Percentiles rank a stretch among this genome's conserved stretches.
phyloP scores from a whole-genome alignment of 2,797 vertebrate species.

The Ciconia nigra region DNA sequence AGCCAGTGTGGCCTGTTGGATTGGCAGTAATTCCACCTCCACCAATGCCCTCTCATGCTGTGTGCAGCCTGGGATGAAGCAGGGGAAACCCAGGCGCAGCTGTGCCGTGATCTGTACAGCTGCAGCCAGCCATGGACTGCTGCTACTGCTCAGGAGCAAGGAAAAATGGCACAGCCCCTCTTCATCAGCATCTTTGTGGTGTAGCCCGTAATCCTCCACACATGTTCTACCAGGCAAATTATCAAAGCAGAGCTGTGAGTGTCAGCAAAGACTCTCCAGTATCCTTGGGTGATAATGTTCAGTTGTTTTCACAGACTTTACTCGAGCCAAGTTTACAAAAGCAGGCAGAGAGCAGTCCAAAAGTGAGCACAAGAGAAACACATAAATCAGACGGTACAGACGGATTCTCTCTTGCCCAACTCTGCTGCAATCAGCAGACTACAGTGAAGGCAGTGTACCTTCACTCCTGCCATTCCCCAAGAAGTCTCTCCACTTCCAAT shows the following conservation, averaged over 20 bases:
- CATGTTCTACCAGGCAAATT: neutral
- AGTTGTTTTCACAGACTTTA: neutral
- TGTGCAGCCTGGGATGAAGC: neutral
- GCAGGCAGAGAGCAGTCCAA: neutral
- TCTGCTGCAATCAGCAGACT: neutral
- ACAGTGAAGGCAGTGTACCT: neutral
- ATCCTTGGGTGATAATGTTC: neutral
- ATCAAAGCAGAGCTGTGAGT: neutral
- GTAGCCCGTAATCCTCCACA: neutral
- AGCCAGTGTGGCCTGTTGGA: neutral
- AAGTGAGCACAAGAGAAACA: neutral
- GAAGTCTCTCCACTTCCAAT: neutral
- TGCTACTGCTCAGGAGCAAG: neutral
- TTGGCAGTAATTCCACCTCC: neutral
- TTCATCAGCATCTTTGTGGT: neutral
- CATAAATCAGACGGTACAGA: neutral
- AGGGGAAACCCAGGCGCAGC: neutral
- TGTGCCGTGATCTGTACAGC: neutral
- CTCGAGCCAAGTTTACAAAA: neutral
- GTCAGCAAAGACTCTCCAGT: neutral
- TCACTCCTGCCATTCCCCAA: neutral
- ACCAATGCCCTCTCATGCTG: neutral
- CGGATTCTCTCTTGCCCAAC: rapidly evolving
- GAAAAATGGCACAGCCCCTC: neutral
- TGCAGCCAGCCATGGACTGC: neutral